Conservation (phyloP, 2,888 invertebrate species). For the Morpho helenor region DNA sequence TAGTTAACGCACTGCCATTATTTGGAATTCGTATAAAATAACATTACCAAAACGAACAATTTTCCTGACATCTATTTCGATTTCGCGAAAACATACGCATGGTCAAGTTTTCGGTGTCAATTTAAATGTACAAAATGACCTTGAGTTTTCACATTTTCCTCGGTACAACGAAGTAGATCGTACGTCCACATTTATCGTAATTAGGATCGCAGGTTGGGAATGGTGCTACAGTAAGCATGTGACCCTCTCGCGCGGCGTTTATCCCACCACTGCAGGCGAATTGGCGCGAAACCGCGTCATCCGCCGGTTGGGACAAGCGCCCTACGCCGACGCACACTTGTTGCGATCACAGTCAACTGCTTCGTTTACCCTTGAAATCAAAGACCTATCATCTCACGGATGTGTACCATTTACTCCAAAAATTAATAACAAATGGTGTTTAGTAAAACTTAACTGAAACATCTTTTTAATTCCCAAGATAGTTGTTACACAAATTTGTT, state of each 20-base stretch:
- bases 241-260: slow-evolving; percentile 59
- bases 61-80: background rate
- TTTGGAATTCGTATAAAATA: slow-evolving; percentile 26
- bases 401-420: background rate
- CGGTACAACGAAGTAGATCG: too few species aligned
- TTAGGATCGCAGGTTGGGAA: slow-evolving; percentile 14
- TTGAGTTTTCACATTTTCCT: too few species aligned
- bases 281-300: slow-evolving; percentile 58
- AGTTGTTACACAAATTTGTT: too few species aligned
- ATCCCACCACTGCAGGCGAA: slow-evolving; percentile 64
- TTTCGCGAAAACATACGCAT: slow-evolving; percentile 3
- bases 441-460: background rate
- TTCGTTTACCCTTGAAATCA: slow-evolving; percentile 51
- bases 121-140: background rate
- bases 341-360: slow-evolving; percentile 44
- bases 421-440: background rate
- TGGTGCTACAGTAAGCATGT: slow-evolving; percentile 20
- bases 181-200: slow-evolving; percentile 6
- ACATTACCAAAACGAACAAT: slow-evolving; percentile 4
- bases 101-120: background rate
- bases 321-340: slow-evolving; percentile 65
- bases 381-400: slow-evolving; percentile 19
- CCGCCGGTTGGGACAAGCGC: slow-evolving; percentile 47
- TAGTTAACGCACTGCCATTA: slow-evolving; percentile 21
- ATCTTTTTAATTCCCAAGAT: too few species aligned